phyloP scores from a whole-genome alignment of 2,113 vertebrate species.

The Hiodon alosoides region DNA sequence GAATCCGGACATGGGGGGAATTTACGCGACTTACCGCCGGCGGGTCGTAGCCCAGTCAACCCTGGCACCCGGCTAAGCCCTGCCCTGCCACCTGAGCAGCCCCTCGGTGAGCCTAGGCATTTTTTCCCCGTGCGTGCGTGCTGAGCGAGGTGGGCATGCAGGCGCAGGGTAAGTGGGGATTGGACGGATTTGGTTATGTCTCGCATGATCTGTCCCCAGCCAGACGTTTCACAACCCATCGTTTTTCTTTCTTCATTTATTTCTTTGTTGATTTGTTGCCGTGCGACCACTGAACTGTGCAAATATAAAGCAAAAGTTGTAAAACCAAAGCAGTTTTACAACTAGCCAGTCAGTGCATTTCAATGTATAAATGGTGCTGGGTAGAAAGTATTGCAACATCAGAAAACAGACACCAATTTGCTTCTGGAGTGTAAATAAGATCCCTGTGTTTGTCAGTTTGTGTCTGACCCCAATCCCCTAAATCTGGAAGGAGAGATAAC shows the following conservation, averaged over 20 bases:
- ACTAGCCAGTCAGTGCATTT: constrained; percentile 5
- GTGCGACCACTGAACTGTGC: background rate
- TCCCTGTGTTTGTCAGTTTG: constrained; percentile 21
- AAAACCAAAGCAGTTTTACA: too few species aligned
- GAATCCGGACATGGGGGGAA: background rate
- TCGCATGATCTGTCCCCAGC: constrained; percentile 41
- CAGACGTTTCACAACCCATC: constrained; percentile 30
- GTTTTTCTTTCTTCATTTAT: constrained; percentile 32
- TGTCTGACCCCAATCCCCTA: constrained; percentile 21
- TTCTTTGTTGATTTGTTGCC: background rate
- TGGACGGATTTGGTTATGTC: constrained; percentile 45
- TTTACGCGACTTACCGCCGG: constrained; percentile 12
- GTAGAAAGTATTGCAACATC: constrained; percentile 7
- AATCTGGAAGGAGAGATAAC: constrained; percentile 31
- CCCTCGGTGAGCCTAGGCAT: constrained; percentile 7
- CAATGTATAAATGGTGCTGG: background rate
- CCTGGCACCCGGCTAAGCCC: constrained; percentile 35
- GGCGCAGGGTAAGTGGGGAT: constrained; percentile 40
- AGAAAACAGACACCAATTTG: constrained; percentile 42
- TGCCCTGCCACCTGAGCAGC: constrained; percentile 48
- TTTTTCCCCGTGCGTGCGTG: constrained; percentile 15
- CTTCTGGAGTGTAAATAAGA: constrained; percentile 11
- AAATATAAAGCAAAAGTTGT: background rate
- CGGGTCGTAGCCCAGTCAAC: constrained; percentile 41
- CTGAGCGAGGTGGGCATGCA: constrained; percentile 8